Conservation (phyloP, 1,140 invertebrate genomes). For the Dufourea novaeangliae region DNA sequence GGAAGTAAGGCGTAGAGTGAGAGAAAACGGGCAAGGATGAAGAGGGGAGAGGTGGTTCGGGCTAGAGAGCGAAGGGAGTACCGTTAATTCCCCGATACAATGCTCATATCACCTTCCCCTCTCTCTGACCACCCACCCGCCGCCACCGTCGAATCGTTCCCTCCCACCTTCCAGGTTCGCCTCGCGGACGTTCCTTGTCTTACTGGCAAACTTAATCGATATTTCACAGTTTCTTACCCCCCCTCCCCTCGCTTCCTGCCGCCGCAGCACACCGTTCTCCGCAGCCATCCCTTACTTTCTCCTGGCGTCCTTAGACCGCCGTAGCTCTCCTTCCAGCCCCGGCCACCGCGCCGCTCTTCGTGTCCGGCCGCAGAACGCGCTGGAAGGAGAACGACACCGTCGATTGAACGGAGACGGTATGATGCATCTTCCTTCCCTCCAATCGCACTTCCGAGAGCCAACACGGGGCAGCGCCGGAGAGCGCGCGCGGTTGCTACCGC, state of each 20-base stretch:
- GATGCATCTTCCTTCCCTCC: constrained; percentile 77
- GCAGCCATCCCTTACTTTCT: constrained; percentile 32
- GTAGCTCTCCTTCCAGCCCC: constrained; percentile 73
- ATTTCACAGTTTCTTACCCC: constrained; percentile 83
- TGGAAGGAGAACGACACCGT: constrained; percentile 43
- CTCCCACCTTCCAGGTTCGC: constrained; percentile 67
- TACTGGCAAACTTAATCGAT: constrained; percentile 83
- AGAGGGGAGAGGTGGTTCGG: constrained; percentile 44
- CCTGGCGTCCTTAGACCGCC: not conserved
- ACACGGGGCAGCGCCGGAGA: constrained; percentile 57
- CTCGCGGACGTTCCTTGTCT: constrained; percentile 81
- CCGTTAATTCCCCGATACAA: constrained; percentile 83
- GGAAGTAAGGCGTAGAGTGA: not conserved
- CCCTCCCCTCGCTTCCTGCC: constrained; percentile 78
- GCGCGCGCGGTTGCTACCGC: too few species aligned
- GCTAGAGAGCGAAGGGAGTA: constrained; percentile 65
- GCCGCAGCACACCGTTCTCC: constrained; percentile 21
- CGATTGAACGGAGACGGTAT: constrained; percentile 44
- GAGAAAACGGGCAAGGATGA: constrained; percentile 26
- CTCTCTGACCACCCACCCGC: constrained; percentile 72
- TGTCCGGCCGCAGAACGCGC: constrained; percentile 78
- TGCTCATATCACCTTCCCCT: constrained; percentile 81
- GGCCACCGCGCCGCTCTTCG: constrained; percentile 64
- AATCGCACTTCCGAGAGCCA: constrained; percentile 75
- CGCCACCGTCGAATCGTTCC: constrained; percentile 52